A percentile compares a stretch with the other conserved stretches of the same genome.
These are phyloP conservation scores for Hemiprocne comata DNA, from an alignment of 2,113 vertebrate genomes.

Conservation along the genomic window DNA sequence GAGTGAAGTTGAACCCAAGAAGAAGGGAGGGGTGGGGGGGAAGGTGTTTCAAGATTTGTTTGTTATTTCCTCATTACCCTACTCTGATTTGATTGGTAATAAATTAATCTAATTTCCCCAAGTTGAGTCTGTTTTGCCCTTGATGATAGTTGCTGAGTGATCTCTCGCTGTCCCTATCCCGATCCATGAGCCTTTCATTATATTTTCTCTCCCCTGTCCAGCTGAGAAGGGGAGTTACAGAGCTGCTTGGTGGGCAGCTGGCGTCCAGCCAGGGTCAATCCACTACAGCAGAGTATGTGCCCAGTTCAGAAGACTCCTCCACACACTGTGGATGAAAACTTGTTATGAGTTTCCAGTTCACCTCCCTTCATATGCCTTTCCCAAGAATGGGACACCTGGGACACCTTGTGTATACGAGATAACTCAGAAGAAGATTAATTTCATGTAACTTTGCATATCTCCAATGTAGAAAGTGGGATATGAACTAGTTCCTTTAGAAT, in stretches of 20 bases:
- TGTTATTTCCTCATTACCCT: neutral
- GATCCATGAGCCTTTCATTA: neutral
- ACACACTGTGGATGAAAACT: neutral
- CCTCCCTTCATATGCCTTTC: neutral
- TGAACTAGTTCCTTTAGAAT: neutral
- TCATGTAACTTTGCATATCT: neutral
- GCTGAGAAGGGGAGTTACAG: neutral
- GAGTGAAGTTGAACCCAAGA: neutral
- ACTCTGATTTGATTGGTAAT: neutral
- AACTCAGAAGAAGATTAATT: neutral
- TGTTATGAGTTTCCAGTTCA: neutral
- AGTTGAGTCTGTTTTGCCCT: neutral
- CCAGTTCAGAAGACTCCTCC: neutral
- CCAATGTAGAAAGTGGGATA: neutral
- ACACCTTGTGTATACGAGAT: neutral
- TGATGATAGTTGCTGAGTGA: neutral
- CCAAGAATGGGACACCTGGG: neutral
- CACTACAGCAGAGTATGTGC: neutral
- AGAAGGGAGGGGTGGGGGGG: neutral
- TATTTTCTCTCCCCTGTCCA: neutral
- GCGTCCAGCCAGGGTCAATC: neutral
- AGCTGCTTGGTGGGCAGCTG: neutral
- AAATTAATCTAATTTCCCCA: neutral
- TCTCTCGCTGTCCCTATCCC: too few relatives aligned
- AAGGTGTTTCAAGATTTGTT: neutral